Evolutionary conservation across 2,888 invertebrate genomes (phyloP), one percentile per base, ranked within the genome.

Genomic region (Cerastis rubricosa): DNA sequence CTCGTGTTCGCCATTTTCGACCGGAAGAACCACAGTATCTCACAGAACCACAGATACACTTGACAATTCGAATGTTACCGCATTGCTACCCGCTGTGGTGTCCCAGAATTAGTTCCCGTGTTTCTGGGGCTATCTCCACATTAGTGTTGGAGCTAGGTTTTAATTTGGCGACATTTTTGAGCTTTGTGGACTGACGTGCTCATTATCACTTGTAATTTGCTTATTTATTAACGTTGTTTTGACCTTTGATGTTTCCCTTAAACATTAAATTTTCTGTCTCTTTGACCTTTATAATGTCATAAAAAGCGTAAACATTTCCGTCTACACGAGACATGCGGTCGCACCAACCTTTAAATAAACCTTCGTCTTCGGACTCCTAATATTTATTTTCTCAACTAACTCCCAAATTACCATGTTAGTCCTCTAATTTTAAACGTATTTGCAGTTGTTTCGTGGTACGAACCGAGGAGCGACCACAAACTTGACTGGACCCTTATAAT

Each of bases 401-500:
- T 72, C 73, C 80, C 78, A 86, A 87, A 86, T 87, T 80, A 81
- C 80, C 69, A 76, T 71, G 78, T 78, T 40, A 74, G 76, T 69
- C 72, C 69, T 82, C 63, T 80, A 81, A 85, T 86, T 85, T 86
- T 64, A 73, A 75, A 69, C 67, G 67, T 80, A 81, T 85, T 87
- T 85, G 71, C 84, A 79, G 83, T 87, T 80, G 81, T 66, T 78
- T 64, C 72, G 80, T 51, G 25, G 19, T 51, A 49, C 75, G 64
- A 76, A 83, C 70, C 78, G 71, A 82, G 85, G 61, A 80, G 78
- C 61, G 78, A 86, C 86, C 87, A 78, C 87, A 85, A 74, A 81
- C 74, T 84, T 74, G 74, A 40, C 65, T 69, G 54, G 45, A 87
- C 88, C 88, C 86, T 86, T 85, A 86, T 87, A 87, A 87, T 85